A percentile compares a stretch with the other conserved stretches of the same genome.
phyloP scores from a whole-genome alignment of 2,888 invertebrate species.

The Eupelmus urozonus region DNA sequence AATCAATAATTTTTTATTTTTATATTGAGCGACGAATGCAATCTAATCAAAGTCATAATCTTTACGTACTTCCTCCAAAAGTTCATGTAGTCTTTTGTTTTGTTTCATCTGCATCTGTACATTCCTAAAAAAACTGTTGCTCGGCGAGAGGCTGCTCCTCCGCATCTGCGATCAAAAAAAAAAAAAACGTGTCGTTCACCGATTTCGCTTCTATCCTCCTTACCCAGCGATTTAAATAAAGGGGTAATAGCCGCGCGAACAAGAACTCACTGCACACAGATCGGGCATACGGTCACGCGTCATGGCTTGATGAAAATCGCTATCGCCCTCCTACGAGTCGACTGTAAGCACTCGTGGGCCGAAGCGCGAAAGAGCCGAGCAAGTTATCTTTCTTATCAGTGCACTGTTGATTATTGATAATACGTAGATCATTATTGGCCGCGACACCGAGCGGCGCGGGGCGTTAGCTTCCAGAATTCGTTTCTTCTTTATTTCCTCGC shows the following conservation, averaged over 20 bases:
- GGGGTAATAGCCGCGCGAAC: too few relatives aligned
- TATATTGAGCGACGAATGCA: background rate
- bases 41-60: background rate
- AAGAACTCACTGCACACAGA: constrained; percentile 72
- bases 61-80: constrained; percentile 72
- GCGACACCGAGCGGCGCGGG: constrained; percentile 11
- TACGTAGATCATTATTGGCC: constrained; percentile 47
- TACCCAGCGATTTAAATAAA: background rate
- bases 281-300: constrained; percentile 74
- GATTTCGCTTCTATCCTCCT: too few relatives aligned
- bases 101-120: constrained; percentile 68
- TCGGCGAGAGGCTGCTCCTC: constrained; percentile 35
- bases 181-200: too few relatives aligned
- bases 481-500: constrained; percentile 33
- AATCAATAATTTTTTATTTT: constrained; percentile 12
- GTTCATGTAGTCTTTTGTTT: constrained; percentile 70
- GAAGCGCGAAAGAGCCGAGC: constrained; percentile 17
- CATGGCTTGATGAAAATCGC: constrained; percentile 68
- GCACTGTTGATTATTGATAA: constrained; percentile 64
- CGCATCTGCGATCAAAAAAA: constrained; percentile 43
- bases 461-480: constrained; percentile 11
- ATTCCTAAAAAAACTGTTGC: constrained; percentile 68
- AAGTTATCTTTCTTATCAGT: constrained; percentile 73
- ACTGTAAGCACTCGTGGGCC: too few relatives aligned
- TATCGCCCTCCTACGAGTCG: too few relatives aligned